Base-by-base conservation (phyloP, 2,113 vertebrate genomes). In the Hymenochirus boettgeri region DNA sequence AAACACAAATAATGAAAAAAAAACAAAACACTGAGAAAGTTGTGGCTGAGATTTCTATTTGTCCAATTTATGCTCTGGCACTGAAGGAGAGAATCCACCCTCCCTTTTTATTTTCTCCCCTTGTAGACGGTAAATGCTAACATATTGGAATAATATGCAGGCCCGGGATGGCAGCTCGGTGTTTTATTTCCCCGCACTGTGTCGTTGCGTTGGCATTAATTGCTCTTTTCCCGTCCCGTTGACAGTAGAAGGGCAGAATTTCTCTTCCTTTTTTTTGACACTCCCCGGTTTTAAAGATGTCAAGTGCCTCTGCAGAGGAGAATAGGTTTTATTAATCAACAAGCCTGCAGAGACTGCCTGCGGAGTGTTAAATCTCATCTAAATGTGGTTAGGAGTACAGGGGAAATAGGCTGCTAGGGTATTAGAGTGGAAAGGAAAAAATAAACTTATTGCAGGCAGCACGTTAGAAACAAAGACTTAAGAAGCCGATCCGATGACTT, bases 171-270 rank as follows among this genome's bases (percentile, higher is more conserved):
- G 69, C 62, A 65, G 73, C 76, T 70, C 62, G 64, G 74, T 72
- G 76, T 76, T 85, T 80, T 78, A 79, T 78, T 71, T 80, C 72
- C 80, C 81, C 83, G 74, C 57, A 70, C 1, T 71, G 81, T 71
- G 76, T 75, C 77, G 55, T 61, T 74, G 61, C 46, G 51, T 72
- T 57, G 75, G 71, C 75, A 72, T 85, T 78, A 76, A 74, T 83
- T 74, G 73, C 69, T 11, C 26, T 15, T 62, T 78, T 77, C 76
- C 71, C 56, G 74, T 64, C 72, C 29, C 63, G 57, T 71, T 18
- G 67, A 72, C 62, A 62, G 77, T 21, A 62, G 73, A 70, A 61
- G 53, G 9, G 15, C 55, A 2, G 80, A 54, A 42, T 45, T 72
- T 73, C 65, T 63, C 63, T 57, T 62, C 73, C 17, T 0, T 59